Conservation (phyloP, 1,140 invertebrate genomes). For the Phortica variegata region DNA sequence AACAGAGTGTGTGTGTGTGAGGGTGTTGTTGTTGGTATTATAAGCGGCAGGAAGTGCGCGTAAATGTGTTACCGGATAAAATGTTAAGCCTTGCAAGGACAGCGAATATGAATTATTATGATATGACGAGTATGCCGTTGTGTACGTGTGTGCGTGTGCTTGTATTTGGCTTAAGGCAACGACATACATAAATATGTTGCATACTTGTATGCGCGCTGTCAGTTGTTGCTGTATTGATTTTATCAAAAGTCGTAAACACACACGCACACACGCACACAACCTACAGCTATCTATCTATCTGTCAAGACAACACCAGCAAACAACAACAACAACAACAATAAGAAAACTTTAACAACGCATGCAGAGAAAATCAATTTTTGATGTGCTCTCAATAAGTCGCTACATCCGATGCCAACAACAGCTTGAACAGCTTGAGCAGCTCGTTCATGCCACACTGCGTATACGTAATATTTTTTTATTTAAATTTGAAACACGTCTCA, state of each 20-base stretch:
- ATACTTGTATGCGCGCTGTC: too few relatives aligned
- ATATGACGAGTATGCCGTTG: too few relatives aligned
- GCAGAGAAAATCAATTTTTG: slow-evolving; percentile 47
- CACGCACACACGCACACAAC: slow-evolving; percentile 16
- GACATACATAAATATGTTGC: not conserved
- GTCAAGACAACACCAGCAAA: slow-evolving; percentile 7
- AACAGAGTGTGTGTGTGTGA: not conserved
- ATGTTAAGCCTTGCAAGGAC: slow-evolving; percentile 44
- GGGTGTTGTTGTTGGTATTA: slow-evolving; percentile 12
- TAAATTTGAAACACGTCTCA: slow-evolving; percentile 30
- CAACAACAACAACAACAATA: not conserved
- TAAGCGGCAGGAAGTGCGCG: slow-evolving; percentile 48
- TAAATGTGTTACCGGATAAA: slow-evolving; percentile 41
- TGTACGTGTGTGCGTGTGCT: too few relatives aligned
- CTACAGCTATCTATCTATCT: slow-evolving; percentile 32
- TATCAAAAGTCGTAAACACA: not conserved
- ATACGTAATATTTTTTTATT: slow-evolving; percentile 39
- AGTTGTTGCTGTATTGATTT: too few relatives aligned
- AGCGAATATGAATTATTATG: slow-evolving; percentile 46
- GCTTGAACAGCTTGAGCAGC: not conserved
- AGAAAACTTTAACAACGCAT: too few relatives aligned
- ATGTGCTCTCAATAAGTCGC: slow-evolving; percentile 44
- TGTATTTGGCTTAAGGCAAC: slow-evolving; percentile 32
- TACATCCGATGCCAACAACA: too few relatives aligned
- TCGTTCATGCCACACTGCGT: slow-evolving; percentile 1